Evolutionary conservation across 2,888 invertebrate genomes (phyloP).

Genomic region (Mythimna albipuncta): DNA sequence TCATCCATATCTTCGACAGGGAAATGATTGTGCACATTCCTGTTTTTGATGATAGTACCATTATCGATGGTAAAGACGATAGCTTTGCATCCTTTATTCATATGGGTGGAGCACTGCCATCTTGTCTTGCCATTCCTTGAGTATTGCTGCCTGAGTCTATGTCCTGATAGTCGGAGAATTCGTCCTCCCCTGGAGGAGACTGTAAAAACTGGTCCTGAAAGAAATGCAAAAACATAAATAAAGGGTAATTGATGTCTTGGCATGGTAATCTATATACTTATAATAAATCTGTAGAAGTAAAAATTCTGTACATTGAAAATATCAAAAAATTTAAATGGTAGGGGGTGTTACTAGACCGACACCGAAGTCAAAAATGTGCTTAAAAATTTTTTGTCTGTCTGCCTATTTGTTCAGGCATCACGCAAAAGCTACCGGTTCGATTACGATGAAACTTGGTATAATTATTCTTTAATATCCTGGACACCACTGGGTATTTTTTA

Average conservation of each 20-base stretch:
- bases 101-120: slow-evolving; percentile 71
- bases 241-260: neutral
- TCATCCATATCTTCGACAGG: neutral
- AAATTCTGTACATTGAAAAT: no score
- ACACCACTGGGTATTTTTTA: no score
- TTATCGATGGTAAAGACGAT: slow-evolving; percentile 66
- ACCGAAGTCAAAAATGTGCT: no score
- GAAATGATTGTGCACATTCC: slow-evolving; percentile 65
- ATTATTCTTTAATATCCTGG: no score
- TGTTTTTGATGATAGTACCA: slow-evolving; percentile 57
- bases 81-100: slow-evolving; percentile 66
- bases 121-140: slow-evolving; percentile 56
- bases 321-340: no score
- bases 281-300: no score
- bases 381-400: no score
- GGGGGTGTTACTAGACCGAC: no score
- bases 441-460: no score
- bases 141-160: slow-evolving; percentile 71
- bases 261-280: no score
- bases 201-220: slow-evolving; percentile 31
- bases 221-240: neutral
- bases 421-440: no score
- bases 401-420: no score
- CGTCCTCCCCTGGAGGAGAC: slow-evolving; percentile 19
- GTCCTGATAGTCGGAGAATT: slow-evolving; percentile 49